These are phyloP conservation scores for Campopleginae sp. DNA, from an alignment of 2,888 invertebrate species.

Conservation along the genomic window DNA sequence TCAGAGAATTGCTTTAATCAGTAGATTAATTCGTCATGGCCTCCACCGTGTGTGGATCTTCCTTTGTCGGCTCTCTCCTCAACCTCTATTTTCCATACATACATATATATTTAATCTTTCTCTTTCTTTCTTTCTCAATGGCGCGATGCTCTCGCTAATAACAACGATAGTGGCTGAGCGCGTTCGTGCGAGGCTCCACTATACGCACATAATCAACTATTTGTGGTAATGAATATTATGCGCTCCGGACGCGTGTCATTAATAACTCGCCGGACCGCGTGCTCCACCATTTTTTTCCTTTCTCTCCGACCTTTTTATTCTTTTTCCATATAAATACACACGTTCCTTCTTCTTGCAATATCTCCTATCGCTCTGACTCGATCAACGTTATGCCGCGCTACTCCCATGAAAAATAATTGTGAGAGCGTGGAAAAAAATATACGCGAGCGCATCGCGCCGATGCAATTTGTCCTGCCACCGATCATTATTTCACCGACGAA, in stretches of 20 bases:
- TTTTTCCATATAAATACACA: slow-evolving; percentile 33
- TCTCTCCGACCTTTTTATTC: slow-evolving; percentile 32
- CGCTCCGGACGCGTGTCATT: slow-evolving; percentile 81
- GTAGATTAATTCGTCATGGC: slow-evolving; percentile 84
- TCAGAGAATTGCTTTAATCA: slow-evolving; percentile 83
- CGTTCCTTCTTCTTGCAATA: slow-evolving; percentile 42
- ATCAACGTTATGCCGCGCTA: slow-evolving; percentile 42
- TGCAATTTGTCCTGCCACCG: slow-evolving; percentile 32
- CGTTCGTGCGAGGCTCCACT: slow-evolving; percentile 29
- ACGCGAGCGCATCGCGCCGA: not conserved
- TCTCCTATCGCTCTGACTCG: slow-evolving; percentile 63
- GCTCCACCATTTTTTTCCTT: slow-evolving; percentile 66
- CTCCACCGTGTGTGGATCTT: slow-evolving; percentile 79
- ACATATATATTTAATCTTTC: not conserved
- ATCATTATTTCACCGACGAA: slow-evolving; percentile 69
- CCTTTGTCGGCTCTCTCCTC: slow-evolving; percentile 81
- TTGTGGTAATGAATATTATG: slow-evolving; percentile 84
- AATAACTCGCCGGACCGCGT: slow-evolving; percentile 77
- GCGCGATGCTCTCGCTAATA: slow-evolving; percentile 72
- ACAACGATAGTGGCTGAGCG: slow-evolving; percentile 74
- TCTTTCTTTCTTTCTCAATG: slow-evolving; percentile 33
- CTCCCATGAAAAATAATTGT: slow-evolving; percentile 34
- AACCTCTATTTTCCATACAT: slow-evolving; percentile 30
- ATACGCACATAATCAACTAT: slow-evolving; percentile 83
- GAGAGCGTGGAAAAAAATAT: not conserved